Base-by-base conservation (phyloP, 2,888 invertebrate genomes). In the Lasioglossum vierecki region DNA sequence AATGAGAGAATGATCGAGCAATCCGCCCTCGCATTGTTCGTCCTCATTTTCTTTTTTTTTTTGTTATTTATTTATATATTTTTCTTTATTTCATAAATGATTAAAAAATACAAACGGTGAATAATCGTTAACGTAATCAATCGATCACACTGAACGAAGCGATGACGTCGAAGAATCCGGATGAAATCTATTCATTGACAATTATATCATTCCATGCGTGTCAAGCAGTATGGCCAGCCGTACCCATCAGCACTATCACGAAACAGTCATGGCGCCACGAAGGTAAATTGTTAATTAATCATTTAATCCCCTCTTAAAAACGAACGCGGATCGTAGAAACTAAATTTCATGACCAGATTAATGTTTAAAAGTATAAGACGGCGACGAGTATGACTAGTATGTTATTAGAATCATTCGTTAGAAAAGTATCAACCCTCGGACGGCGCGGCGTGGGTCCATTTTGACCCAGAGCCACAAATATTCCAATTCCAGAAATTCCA, bases 311-410 rank as follows among this genome's bases (percentile, higher is more conserved):
- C 60, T 70, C 80, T 86, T 77, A 88, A 80, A 70, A 57, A 72
- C 41, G 79, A 83, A 60, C 72, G 60, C 77, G 30, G 30, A 80
- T 80, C 72, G 81, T 82, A 79, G 82, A 85, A 39, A 85, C 80
- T 81, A 73, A 79, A 82, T 87, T 82, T 73, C 70, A 82, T 81
- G 80, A 86, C 80, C 79, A 86, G 79, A 84, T 88, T 80, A 76
- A 83, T 72, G 73, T 82, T 57, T 86, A 89, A 75, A 80, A 74
- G 13, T 70, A 89, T 79, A 88, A 71, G 77, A 39, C 76, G 66
- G 83, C 76, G 84, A 87, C 76, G 71, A 86, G 76, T 75, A 82
- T 90, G 90, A 90, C 90, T 90, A 90, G 90, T 88, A 81, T 83
- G 82, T 86, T 76, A 83, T 86, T 86, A 88, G 70, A 81, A 83